Evolutionary conservation across 1,140 invertebrate genomes (phyloP), one percentile per base, ranked within the genome.

Genomic region (Drosophila varians): DNA sequence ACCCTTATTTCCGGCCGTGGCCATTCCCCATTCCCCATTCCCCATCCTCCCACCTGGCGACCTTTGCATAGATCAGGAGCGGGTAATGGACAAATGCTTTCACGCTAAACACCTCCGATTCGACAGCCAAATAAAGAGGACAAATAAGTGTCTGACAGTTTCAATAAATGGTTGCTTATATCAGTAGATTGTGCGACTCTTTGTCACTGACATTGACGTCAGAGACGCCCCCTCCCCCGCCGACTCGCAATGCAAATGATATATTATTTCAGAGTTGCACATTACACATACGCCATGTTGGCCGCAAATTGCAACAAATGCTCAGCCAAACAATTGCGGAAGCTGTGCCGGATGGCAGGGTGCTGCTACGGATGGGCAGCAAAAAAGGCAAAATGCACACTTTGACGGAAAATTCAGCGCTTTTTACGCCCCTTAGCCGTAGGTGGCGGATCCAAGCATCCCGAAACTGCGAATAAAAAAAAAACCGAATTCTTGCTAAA

Each of bases 241-340:
- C 28, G 53, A 66, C n/a, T n/a, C n/a, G n/a, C n/a, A n/a, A 55
- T 65, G 60, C 60, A 65, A 65, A 52, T 34, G 60, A 66, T 66
- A 66, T 66, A 66, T 65, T 65, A 52, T 65, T 66, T 7, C 48
- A 53, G 48, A 42, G 46, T 36, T 66, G 34, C 57, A 62, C 36
- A 56, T 73, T 73, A 57, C 72, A 56, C 70, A 74, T 74, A 74
- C 70, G 72, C 53, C 70, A 54, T 23, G 54, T 66, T 42, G 12
- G 56, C 55, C 55, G 11, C 47, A 70, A 70, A 71, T 51, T 46
- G 66, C 36, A 72, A 60, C 68, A 72, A 72, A 70, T 60, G 69
- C 46, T 71, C 40, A 58, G 8, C 46, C 31, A 57, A 57, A 57
- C 55, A 48, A 57, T 57, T 11, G 14, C 23, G 46, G 14, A 48